phyloP scores from a whole-genome alignment of 2,113 vertebrate genomes.

The Poeciliopsis occidentalis region DNA sequence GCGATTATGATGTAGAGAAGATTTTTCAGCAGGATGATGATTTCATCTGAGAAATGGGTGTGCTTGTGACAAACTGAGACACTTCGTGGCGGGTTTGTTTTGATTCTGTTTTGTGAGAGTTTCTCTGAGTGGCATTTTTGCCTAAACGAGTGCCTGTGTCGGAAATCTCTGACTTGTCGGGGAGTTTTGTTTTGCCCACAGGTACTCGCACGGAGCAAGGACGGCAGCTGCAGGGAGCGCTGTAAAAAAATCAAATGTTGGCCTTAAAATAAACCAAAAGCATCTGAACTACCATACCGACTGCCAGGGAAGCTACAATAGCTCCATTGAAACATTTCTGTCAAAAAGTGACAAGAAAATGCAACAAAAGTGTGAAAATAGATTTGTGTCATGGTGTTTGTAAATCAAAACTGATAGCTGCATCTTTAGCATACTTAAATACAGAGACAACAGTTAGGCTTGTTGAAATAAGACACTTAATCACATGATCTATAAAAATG shows the following conservation, averaged over 20 bases:
- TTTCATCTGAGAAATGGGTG: background rate
- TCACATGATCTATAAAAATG: too few relatives aligned
- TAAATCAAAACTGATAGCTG: too few relatives aligned
- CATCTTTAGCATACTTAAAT: too few relatives aligned
- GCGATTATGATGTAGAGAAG: constrained; percentile 32
- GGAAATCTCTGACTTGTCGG: background rate
- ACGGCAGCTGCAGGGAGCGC: constrained; percentile 5
- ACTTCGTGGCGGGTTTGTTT: constrained; percentile 13
- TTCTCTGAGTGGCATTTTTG: background rate
- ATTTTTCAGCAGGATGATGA: constrained; percentile 4
- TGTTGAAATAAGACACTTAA: too few relatives aligned
- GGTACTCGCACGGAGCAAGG: background rate
- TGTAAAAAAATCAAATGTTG: background rate
- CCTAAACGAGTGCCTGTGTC: background rate
- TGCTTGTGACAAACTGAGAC: background rate
- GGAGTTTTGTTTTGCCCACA: background rate
- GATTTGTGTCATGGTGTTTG: too few relatives aligned
- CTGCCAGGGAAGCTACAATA: background rate
- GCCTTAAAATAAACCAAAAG: constrained; percentile 2
- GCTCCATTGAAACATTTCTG: too few relatives aligned
- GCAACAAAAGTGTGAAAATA: too few relatives aligned
- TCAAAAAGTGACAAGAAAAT: too few relatives aligned
- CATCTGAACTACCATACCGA: background rate
- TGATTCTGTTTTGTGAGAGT: constrained; percentile 2
- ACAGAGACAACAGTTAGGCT: too few relatives aligned